Evolutionary conservation across 2,797 vertebrate genomes (phyloP).

Genomic region (Dendrocincla tyrannina): DNA sequence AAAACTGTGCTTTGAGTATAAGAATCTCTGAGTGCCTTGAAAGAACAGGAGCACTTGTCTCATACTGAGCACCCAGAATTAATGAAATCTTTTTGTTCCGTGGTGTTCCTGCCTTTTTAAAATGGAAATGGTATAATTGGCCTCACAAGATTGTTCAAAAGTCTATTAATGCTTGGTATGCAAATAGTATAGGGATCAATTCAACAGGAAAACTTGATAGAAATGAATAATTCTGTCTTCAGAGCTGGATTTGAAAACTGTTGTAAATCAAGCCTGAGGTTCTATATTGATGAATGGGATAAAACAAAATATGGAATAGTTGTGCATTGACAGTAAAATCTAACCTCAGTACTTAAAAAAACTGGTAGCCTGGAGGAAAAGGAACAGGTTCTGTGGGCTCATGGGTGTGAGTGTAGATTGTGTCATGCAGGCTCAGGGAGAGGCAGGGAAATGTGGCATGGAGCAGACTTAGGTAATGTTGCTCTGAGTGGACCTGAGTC

Average conservation of each 20-base stretch:
- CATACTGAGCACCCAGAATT: not conserved
- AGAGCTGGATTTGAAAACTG: not conserved
- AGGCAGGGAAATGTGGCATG: not conserved
- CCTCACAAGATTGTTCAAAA: not conserved
- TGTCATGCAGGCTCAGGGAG: not conserved
- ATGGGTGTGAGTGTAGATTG: not conserved
- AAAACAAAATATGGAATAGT: not conserved
- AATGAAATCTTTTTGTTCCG: not conserved
- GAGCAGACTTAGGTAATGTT: not conserved
- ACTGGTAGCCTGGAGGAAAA: not conserved
- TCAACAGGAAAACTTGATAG: not conserved
- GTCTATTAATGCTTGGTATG: not conserved
- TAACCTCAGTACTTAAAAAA: not conserved
- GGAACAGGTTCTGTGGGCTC: not conserved
- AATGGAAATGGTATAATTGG: not conserved
- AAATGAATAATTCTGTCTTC: not conserved
- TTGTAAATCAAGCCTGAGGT: not conserved
- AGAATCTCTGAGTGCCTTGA: not conserved
- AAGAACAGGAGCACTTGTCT: not conserved
- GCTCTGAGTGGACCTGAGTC: fast-evolving
- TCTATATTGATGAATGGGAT: not conserved
- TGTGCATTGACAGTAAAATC: not conserved
- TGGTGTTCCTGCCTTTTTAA: not conserved
- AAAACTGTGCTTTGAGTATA: not conserved
- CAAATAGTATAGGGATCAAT: not conserved